A percentile compares a stretch with the other conserved stretches of the same genome.
Evolutionary conservation across 2,113 vertebrate genomes (phyloP).

Genomic region (Halcyon malimbica): DNA sequence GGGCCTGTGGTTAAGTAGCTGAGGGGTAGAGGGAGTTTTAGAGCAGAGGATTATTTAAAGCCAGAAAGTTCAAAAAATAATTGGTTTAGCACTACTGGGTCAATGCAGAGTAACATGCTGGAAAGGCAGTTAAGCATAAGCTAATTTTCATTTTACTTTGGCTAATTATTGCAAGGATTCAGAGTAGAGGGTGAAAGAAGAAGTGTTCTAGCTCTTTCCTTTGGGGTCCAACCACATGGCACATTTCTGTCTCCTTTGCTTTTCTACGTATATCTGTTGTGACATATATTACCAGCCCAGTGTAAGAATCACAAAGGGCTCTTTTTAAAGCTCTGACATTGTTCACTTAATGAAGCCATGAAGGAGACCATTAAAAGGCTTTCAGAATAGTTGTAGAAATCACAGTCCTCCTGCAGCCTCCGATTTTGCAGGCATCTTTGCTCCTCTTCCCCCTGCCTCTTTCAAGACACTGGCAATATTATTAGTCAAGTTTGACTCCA

Average conservation of each 20-base stretch:
- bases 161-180: slow-evolving; percentile 82
- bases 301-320: not conserved
- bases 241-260: not conserved
- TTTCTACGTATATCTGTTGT: not conserved
- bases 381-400: not conserved
- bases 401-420: not conserved
- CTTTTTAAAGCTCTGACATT: not conserved
- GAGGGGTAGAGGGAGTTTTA: slow-evolving; percentile 86
- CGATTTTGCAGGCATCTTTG: not conserved
- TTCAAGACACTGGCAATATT: not conserved
- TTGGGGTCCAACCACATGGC: not conserved
- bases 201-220: slow-evolving; percentile 43
- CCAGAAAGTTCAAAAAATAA: slow-evolving; percentile 89
- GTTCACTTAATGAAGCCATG: not conserved
- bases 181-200: slow-evolving; percentile 38
- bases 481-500: not conserved
- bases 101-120: slow-evolving; percentile 76
- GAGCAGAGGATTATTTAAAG: slow-evolving; percentile 88
- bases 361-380: not conserved
- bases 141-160: slow-evolving; percentile 85
- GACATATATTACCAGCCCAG: not conserved
- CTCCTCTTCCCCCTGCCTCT: not conserved
- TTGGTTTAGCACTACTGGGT: slow-evolving; percentile 86
- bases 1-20: slow-evolving; percentile 84
- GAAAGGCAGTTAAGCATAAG: slow-evolving; percentile 83